Conservation (phyloP, 1,140 invertebrate genomes). For the Nasonia longicornis region DNA sequence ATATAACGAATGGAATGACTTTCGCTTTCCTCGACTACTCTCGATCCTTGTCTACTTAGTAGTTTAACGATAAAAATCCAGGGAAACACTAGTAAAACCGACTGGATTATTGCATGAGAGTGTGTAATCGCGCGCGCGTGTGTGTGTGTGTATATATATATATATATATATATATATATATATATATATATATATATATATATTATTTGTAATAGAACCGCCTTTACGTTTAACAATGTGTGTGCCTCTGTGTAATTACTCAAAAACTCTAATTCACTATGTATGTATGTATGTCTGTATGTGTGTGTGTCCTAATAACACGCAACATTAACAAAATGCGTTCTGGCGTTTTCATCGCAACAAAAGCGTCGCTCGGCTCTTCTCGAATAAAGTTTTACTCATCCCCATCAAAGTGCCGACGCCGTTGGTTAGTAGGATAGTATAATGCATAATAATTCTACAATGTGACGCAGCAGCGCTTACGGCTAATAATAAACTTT, state of each 20-base stretch:
- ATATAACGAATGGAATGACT: neutral
- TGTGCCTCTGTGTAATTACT: too few species aligned
- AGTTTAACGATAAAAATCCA: neutral
- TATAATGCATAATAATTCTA: neutral
- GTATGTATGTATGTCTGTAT: neutral
- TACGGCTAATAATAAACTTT: neutral
- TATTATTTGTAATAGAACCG: neutral
- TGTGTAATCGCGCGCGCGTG: neutral
- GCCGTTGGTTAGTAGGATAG: neutral
- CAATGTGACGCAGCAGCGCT: neutral
- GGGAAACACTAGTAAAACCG: neutral
- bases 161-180: neutral
- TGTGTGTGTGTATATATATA: too few species aligned
- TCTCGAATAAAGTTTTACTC: neutral
- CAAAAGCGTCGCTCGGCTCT: neutral
- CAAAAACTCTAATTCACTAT: neutral
- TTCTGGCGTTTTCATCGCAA: neutral
- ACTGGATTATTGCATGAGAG: neutral
- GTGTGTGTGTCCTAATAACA: neutral
- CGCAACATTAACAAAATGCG: neutral
- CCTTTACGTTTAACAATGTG: too few species aligned
- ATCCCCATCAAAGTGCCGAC: neutral
- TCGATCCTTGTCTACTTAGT: neutral
- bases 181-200: neutral
- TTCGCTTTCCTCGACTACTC: neutral